Evolutionary conservation across 2,797 vertebrate species (phyloP), one percentile per base, ranked within the genome.

Genomic region (Danionella dracula): DNA sequence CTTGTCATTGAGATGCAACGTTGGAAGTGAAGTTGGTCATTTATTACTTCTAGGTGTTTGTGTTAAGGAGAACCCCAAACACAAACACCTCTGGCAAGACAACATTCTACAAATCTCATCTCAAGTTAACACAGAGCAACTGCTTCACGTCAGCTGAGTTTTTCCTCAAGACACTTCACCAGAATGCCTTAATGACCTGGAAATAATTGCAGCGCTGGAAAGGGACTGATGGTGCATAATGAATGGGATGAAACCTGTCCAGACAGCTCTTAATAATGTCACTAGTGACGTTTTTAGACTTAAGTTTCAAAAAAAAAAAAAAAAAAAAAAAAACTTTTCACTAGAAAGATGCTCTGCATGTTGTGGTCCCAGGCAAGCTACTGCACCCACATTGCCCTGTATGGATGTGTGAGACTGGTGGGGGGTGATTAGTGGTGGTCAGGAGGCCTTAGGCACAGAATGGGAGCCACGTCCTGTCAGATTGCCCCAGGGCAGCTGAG

Each of bases 251-350:
- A 40, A 66, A 48, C 4, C 1, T 49, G 42, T 37, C 21, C 63
- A 48, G 53, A 48, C 64, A 57, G 64, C 50, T 45, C 44, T 50
- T 65, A 65, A 65, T 55, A 31, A 55, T 65, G 62, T 57, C 64
- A 57, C 53, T 27, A 34, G 23, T 46, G 53, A 66, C 34, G 56
- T 38, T 38, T n/a, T n/a, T n/a, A n/a, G n/a, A n/a, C n/a, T n/a
- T n/a, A n/a, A n/a, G n/a, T n/a, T n/a, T n/a, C n/a, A n/a, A n/a
- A n/a, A n/a, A n/a, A n/a, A n/a, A n/a, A n/a, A n/a, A n/a, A n/a
- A n/a, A n/a, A n/a, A n/a, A n/a, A n/a, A n/a, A n/a, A n/a, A n/a
- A n/a, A n/a, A n/a, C n/a, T n/a, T n/a, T n/a, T n/a, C n/a, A n/a
- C n/a, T n/a, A n/a, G n/a, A n/a, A n/a, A n/a, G n/a, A n/a, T n/a